A percentile compares a stretch with the other conserved stretches of the same genome.
Evolutionary conservation across 2,888 invertebrate genomes (phyloP).

Genomic region (Ormyrus rosae): DNA sequence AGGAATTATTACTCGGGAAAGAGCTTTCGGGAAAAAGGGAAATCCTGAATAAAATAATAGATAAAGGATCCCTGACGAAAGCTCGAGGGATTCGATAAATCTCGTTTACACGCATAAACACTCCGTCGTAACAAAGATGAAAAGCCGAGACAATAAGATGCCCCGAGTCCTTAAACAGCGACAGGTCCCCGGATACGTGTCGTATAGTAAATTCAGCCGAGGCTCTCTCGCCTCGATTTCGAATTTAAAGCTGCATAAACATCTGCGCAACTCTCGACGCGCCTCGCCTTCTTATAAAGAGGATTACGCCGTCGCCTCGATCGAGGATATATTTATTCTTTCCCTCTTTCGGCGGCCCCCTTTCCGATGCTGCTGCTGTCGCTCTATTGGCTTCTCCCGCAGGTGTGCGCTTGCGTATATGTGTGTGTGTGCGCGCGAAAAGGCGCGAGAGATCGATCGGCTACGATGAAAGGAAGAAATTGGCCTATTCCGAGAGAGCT

Average conservation of each 20-base stretch:
- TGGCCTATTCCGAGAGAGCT: too few relatives aligned
- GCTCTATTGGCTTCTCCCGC: too few relatives aligned
- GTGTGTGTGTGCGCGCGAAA: too few relatives aligned
- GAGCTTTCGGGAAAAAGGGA: slow-evolving; percentile 22
- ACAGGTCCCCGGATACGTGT: too few relatives aligned
- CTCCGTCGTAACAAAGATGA: slow-evolving; percentile 41
- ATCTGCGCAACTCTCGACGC: slow-evolving; percentile 5
- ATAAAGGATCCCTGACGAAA: slow-evolving; percentile 25
- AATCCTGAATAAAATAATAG: slow-evolving; percentile 44
- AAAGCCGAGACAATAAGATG: slow-evolving; percentile 4
- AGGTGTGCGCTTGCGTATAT: too few relatives aligned
- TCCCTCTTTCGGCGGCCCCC: too few relatives aligned
- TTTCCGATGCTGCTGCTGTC: too few relatives aligned
- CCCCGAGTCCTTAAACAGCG: neutral
- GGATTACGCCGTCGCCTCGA: neutral
- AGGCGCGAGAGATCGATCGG: too few relatives aligned
- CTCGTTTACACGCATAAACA: slow-evolving; percentile 47
- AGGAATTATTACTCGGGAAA: slow-evolving; percentile 62
- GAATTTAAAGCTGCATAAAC: slow-evolving; percentile 38
- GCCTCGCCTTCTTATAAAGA: neutral
- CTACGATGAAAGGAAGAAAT: too few relatives aligned
- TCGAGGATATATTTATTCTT: slow-evolving; percentile 9
- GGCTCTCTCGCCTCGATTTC: slow-evolving; percentile 8
- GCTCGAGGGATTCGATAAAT: slow-evolving; percentile 38
- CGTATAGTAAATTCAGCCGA: too few relatives aligned